Base-by-base conservation (phyloP, 2,113 vertebrate species). In the Crotalus tigris region DNA sequence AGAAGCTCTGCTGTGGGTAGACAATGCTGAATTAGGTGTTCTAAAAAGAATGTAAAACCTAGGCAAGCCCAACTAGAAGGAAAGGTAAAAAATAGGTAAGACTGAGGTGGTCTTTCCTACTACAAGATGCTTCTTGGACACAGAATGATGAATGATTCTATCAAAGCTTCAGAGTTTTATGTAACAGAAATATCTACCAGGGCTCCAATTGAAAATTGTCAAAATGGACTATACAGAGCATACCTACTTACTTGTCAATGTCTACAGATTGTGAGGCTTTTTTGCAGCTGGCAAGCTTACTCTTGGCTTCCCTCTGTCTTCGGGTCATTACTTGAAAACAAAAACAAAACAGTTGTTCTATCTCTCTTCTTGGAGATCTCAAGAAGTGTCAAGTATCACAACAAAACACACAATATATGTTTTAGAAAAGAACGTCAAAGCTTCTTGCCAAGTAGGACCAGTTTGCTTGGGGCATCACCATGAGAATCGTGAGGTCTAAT, bases 161-260 rank as follows among this genome's bases (percentile, higher is more conserved):
- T 75, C 91, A 94, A 57, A 91, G 69, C 0, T 0, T 55, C 58
- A 92, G 86, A 93, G 86, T 57, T 19, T 88, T 90, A 54, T 1
- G 57, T 24, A 59, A 85, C 88, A 93, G 81, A 95, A 92, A 54
- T 69, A 92, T 90, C 91, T 64, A 69, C 0, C 69, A 55, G 11
- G 57, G 94, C 87, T n/a, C 39, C 0, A 55, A 58, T 61, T 81
- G 64, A 92, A 39, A 64, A 24, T 51, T 3, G 24, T 75, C 0
- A 0, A 89, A 51, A 92, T 3, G 58, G 58, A 54, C 93, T 89
- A 57, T 92, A 46, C 91, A 44, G 92, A 94, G 93, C 92, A 86
- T 88, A 94, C 94, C 92, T 96, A 98, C 98, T 97, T 97, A 99
- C 98, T 97, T 98, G 96, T 94, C 96, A 96, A 39, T 88, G 91